These are phyloP conservation scores for Paguma larvata DNA, from an alignment of 2,797 vertebrate species.

Conservation along the genomic window DNA sequence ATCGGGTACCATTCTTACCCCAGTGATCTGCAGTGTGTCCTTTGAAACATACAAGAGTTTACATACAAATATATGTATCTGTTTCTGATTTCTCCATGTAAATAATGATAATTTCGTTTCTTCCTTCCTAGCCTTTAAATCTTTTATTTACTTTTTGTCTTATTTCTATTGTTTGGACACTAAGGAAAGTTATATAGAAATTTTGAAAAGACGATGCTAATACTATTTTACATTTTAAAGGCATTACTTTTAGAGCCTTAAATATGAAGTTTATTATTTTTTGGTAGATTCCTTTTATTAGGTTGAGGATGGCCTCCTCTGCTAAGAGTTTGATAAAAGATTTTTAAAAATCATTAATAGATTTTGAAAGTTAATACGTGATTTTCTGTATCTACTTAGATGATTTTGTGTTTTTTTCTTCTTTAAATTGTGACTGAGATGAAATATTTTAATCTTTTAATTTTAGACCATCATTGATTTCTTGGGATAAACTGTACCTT, in stretches of 20 bases:
- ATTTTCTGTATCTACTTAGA: conserved; percentile 42
- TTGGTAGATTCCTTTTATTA: conserved; percentile 23
- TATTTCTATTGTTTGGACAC: conserved; percentile 27
- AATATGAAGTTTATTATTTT: conserved; percentile 11
- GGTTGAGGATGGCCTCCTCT: conserved; percentile 34
- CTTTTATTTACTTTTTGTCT: conserved; percentile 26
- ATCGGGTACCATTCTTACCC: neutral
- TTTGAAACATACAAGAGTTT: conserved; percentile 42
- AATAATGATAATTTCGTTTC: conserved; percentile 54
- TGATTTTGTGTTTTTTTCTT: conserved; percentile 37
- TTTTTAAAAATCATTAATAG: neutral
- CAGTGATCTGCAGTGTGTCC: neutral
- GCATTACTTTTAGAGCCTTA: conserved; percentile 49
- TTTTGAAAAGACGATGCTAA: conserved; percentile 22
- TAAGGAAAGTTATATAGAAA: conserved; percentile 1
- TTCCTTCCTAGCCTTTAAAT: conserved; percentile 53
- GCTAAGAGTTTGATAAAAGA: neutral
- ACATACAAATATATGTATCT: neutral
- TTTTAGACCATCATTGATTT: conserved; percentile 61
- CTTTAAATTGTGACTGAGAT: conserved; percentile 25
- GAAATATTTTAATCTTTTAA: conserved; percentile 61
- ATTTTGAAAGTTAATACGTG: conserved; percentile 54
- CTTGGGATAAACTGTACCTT: conserved; percentile 8
- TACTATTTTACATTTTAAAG: conserved; percentile 49
- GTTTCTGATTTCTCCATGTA: conserved; percentile 17